Conservation (phyloP, 2,797 vertebrate species). For the Sebastes matsubarae region DNA sequence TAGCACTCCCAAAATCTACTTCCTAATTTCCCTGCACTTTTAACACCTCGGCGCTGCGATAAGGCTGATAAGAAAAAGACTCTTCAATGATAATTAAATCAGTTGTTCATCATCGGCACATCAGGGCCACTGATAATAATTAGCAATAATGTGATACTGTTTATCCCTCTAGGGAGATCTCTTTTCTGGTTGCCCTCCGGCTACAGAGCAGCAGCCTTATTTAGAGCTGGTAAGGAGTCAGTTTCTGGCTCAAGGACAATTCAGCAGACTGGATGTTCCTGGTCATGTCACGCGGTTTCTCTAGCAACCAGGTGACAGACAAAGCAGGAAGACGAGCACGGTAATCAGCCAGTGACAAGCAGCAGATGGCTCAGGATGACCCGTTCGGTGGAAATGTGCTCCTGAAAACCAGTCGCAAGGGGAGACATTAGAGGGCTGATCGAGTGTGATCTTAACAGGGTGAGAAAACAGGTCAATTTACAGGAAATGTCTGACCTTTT, state of each 20-base stretch:
- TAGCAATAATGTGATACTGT: slow-evolving; percentile 61
- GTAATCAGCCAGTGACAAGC: slow-evolving; percentile 41
- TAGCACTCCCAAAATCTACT: slow-evolving; percentile 13
- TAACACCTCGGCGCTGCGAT: slow-evolving; percentile 13
- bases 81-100: slow-evolving; percentile 71
- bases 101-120: slow-evolving; percentile 66
- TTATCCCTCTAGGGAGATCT: slow-evolving; percentile 54
- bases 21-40: slow-evolving; percentile 36
- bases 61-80: slow-evolving; percentile 56
- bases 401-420: background rate
- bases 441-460: slow-evolving; percentile 17
- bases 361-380: slow-evolving; percentile 40
- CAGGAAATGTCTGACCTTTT: slow-evolving; percentile 38
- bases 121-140: slow-evolving; percentile 66
- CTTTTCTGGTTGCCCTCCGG: slow-evolving; percentile 39
- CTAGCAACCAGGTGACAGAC: slow-evolving; percentile 38
- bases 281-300: slow-evolving; percentile 22
- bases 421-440: background rate
- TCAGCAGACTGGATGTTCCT: slow-evolving; percentile 2
- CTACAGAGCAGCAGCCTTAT: slow-evolving; percentile 39
- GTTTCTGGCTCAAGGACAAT: slow-evolving; percentile 48
- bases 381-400: slow-evolving; percentile 1
- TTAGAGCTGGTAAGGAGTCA: slow-evolving; percentile 4
- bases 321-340: background rate
- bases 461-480: slow-evolving; percentile 23